These are phyloP conservation scores for Carapus acus DNA, from an alignment of 2,797 vertebrate genomes.

Conservation along the genomic window DNA sequence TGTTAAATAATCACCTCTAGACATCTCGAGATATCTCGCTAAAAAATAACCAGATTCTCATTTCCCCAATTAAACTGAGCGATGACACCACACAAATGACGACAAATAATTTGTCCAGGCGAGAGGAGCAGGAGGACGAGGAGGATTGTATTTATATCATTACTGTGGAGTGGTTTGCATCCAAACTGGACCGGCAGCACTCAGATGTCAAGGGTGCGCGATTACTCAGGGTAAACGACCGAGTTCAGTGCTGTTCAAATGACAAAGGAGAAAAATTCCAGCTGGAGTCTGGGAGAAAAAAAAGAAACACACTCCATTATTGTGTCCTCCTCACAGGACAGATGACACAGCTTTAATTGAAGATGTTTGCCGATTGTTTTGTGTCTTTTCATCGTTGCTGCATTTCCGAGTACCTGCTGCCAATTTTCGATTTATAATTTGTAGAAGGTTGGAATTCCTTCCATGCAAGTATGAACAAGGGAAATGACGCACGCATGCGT, in stretches of 20 bases:
- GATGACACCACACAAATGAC: neutral
- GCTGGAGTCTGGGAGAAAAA: conserved; percentile 27
- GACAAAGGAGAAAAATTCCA: conserved; percentile 36
- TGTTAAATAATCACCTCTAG: conserved; percentile 17
- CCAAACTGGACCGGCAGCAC: conserved; percentile 13
- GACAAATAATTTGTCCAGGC: neutral
- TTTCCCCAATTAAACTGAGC: conserved; percentile 30
- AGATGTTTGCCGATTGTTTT: neutral
- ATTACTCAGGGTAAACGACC: conserved; percentile 31
- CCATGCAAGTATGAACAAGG: conserved; percentile 32
- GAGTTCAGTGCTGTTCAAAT: conserved; percentile 30
- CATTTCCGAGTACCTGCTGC: conserved; percentile 20
- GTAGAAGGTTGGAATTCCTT: conserved; percentile 29
- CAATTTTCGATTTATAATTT: conserved; percentile 16
- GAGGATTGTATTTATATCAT: conserved; percentile 32
- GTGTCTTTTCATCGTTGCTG: conserved; percentile 31
- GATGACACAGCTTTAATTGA: conserved; percentile 6
- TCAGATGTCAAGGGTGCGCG: conserved; percentile 28
- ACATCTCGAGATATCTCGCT: neutral
- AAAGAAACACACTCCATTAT: conserved; percentile 19
- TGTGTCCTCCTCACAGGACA: conserved; percentile 23
- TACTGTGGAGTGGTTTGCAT: conserved; percentile 26
- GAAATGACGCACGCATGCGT: conserved; percentile 25
- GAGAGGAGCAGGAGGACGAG: conserved; percentile 5
- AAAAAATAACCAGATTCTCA: conserved; percentile 11